Base-by-base conservation (phyloP, 2,797 vertebrate genomes). In the Esox lucius region DNA sequence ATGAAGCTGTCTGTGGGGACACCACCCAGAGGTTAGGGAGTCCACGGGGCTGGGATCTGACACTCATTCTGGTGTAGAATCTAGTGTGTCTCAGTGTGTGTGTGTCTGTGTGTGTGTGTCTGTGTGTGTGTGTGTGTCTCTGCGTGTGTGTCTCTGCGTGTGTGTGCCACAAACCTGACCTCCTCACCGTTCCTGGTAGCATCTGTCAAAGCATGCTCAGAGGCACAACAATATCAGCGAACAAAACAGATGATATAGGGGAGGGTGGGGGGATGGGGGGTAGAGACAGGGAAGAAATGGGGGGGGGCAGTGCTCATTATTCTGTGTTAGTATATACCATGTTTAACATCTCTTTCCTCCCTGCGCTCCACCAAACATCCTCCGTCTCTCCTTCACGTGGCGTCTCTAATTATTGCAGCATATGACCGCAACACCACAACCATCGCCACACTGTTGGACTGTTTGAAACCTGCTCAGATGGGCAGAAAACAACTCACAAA, bases 1-100 rank as follows among this genome's bases (percentile, higher is more conserved):
- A 95, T 94, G 93, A 94, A 96, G 94, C 94, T 94, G 93, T 96
- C 95, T 94, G 90, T 87, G 87, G 86, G 83, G 88, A 86, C 86
- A 80, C 75, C 71, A 78, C 80, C 80, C 66, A 81, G 81, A 86
- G 78, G 71, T 87, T 76, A 83, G n/a, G 79, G 87, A 70, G 81
- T 77, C 84, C 80, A 67, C 76, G 68, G 80, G 76, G 78, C 71
- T 78, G 80, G 76, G 78, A 69, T 78, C 66, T 81, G 80, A 78
- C 81, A 85, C 75, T 48, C 66, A 79, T 79, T 73, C 73, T 46
- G 46, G 72, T 28, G 16, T 80, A 42, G 1, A 42, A 42, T 6
- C 39, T 6, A 42, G 64, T 70, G 49, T 73, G 31, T 28, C 68
- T 75, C 68, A 19, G 19, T 51, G 22, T 79, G 72, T 31, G 73